Evolutionary conservation across 2,797 vertebrate genomes (phyloP).

Genomic region (Channa striata): DNA sequence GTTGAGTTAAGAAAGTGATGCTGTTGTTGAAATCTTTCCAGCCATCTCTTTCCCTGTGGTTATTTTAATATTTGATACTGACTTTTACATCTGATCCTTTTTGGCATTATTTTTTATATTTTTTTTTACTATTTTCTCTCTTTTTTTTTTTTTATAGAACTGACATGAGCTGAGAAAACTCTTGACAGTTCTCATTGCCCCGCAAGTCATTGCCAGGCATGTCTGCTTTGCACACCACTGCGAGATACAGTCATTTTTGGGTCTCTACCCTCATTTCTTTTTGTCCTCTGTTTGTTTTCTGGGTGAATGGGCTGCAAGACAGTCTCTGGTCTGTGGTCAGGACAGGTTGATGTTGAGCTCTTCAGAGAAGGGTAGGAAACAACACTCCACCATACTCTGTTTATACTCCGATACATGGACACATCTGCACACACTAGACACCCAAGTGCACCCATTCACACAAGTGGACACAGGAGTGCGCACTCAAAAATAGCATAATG

Average conservation of each 20-base stretch:
- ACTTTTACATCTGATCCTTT: constrained; percentile 44
- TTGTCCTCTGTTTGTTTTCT: constrained; percentile 59
- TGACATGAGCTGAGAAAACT: constrained; percentile 46
- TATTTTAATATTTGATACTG: constrained; percentile 59
- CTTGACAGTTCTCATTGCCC: constrained; percentile 57
- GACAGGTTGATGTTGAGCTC: constrained; percentile 56
- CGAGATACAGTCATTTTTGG: constrained; percentile 34
- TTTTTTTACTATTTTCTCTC: constrained; percentile 42
- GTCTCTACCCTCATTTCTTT: constrained; percentile 39
- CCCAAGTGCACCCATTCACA: constrained; percentile 28
- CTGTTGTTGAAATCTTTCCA: constrained; percentile 38
- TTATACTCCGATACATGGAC: constrained; percentile 22
- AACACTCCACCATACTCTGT: constrained; percentile 29
- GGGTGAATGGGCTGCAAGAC: constrained; percentile 60
- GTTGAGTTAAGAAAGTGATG: constrained; percentile 23
- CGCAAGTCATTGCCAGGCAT: constrained; percentile 36
- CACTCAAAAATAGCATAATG: constrained; percentile 32
- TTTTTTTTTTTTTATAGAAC: constrained; percentile 46
- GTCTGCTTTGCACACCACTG: constrained; percentile 24
- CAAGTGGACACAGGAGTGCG: constrained; percentile 40
- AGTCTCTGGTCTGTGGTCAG: constrained; percentile 39
- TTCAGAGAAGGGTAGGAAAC: constrained; percentile 43
- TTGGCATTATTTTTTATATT: constrained; percentile 41
- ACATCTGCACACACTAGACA: constrained; percentile 26
- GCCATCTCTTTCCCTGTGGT: constrained; percentile 28